Percentiles rank a stretch among this genome's conserved stretches.
Conservation (phyloP, 2,797 vertebrate genomes). For the Carcharodon carcharias region DNA sequence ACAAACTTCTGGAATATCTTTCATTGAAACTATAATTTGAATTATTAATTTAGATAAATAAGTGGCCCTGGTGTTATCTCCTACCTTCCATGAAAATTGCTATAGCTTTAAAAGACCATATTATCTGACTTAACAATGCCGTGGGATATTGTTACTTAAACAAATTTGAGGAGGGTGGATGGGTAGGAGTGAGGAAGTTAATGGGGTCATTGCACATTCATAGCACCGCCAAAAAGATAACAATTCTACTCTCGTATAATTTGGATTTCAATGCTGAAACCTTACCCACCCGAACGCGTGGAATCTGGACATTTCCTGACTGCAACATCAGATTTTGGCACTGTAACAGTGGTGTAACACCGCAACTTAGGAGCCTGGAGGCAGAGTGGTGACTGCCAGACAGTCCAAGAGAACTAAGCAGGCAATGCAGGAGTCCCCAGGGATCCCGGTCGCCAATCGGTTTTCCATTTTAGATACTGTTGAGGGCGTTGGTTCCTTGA, state of each 20-base stretch:
- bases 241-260: neutral
- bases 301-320: neutral
- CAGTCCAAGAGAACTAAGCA: too few species aligned
- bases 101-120: neutral
- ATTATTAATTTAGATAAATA: too few species aligned
- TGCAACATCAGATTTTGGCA: neutral
- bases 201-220: neutral
- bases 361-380: too few species aligned
- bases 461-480: too few species aligned
- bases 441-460: too few species aligned
- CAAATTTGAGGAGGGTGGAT: neutral
- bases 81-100: neutral
- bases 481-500: too few species aligned
- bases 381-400: too few species aligned
- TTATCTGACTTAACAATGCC: neutral
- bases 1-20: too few species aligned
- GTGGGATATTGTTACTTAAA: neutral
- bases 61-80: too few species aligned
- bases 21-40: too few species aligned
- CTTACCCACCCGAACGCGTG: neutral
- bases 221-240: neutral
- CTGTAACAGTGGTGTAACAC: neutral
- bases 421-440: too few species aligned
- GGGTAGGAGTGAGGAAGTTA: neutral
- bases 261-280: neutral